phyloP scores from a whole-genome alignment of 2,888 invertebrate genomes.

The Rhingia rostrata region DNA sequence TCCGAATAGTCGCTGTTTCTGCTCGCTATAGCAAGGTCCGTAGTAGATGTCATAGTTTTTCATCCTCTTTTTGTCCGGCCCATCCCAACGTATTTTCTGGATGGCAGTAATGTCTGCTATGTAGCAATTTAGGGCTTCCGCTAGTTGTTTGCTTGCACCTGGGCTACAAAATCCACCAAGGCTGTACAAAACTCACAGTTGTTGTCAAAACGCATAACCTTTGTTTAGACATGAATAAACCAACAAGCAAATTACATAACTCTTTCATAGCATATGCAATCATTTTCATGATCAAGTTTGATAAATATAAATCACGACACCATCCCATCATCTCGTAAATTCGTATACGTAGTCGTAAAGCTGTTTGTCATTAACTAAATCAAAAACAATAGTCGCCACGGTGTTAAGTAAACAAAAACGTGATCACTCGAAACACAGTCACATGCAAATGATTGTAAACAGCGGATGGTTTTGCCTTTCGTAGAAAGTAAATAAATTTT shows the following conservation, averaged over 20 bases:
- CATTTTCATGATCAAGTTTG: constrained; percentile 44
- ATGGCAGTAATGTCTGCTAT: too few species aligned
- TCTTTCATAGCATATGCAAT: constrained; percentile 17
- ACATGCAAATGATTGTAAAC: background rate
- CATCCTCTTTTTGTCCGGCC: too few species aligned
- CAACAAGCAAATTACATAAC: constrained; percentile 14
- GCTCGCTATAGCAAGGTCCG: too few species aligned
- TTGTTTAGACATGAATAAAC: background rate
- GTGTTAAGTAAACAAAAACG: background rate
- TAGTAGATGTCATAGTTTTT: too few species aligned
- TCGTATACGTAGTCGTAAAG: constrained; percentile 14
- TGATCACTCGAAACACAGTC: constrained; percentile 13
- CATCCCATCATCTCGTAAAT: background rate
- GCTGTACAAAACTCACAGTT: too few species aligned
- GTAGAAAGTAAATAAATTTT: constrained; percentile 39
- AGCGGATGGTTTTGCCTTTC: constrained; percentile 6
- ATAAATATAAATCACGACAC: background rate
- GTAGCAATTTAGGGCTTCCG: too few species aligned
- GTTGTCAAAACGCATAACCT: too few species aligned
- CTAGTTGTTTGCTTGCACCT: too few species aligned
- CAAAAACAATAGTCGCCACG: background rate
- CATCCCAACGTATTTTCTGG: too few species aligned
- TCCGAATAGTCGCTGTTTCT: too few species aligned
- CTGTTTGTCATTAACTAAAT: constrained; percentile 26
- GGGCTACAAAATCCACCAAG: background rate